Percentiles rank a stretch among this genome's conserved stretches.
Conservation (phyloP, 2,888 invertebrate genomes). For the Prenolepis imparis region DNA sequence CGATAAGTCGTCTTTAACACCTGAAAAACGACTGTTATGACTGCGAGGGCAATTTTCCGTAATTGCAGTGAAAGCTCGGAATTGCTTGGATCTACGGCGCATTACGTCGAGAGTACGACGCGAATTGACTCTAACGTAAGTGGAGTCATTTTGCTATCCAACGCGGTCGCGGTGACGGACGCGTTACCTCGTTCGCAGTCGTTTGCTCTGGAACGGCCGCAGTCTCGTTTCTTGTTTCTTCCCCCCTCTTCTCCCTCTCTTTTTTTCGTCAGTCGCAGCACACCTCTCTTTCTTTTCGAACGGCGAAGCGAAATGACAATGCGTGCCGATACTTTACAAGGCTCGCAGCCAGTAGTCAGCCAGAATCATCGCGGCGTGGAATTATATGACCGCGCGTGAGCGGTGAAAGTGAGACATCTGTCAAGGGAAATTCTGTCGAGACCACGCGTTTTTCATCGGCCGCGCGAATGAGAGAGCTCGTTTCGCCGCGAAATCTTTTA, state of each 20-base stretch:
- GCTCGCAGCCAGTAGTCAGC: constrained; percentile 1
- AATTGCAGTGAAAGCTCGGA: constrained; percentile 84
- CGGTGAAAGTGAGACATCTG: constrained; percentile 56
- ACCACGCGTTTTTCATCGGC: constrained; percentile 26
- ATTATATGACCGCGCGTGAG: constrained; percentile 16
- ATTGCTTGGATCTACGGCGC: constrained; percentile 62
- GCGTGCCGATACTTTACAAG: constrained; percentile 8
- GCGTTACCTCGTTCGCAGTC: constrained; percentile 73
- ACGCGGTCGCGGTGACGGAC: constrained; percentile 78
- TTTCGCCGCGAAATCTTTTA: background rate
- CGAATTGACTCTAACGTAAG: constrained; percentile 75
- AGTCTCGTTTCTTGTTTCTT: constrained; percentile 50
- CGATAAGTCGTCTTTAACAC: constrained; percentile 64
- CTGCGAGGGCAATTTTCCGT: constrained; percentile 82
- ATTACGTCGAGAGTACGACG: constrained; percentile 51
- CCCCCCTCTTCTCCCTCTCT: too few relatives aligned
- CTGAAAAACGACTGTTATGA: constrained; percentile 81
- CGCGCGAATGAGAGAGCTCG: constrained; percentile 5
- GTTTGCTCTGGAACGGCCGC: constrained; percentile 60
- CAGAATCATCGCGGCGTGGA: constrained; percentile 9
- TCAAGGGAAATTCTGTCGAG: constrained; percentile 41
- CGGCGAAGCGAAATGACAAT: constrained; percentile 41
- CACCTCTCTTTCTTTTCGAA: constrained; percentile 35
- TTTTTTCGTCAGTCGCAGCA: background rate
- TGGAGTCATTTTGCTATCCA: constrained; percentile 83